Base-by-base conservation (phyloP, 2,888 invertebrate genomes). In the Eupithecia vulgata region DNA sequence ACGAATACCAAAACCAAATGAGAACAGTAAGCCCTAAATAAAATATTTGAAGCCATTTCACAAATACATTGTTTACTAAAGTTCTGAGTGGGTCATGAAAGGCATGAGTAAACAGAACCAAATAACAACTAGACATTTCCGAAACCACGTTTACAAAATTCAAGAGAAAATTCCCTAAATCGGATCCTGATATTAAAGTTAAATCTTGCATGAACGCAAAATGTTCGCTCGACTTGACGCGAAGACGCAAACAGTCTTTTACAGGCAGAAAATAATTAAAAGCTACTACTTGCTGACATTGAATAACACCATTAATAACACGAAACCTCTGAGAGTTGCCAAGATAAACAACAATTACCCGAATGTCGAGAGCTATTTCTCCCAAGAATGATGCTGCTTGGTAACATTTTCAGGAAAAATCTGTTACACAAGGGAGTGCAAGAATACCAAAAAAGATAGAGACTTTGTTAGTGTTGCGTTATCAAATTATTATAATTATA, bases 271-370 rank as follows among this genome's bases (percentile, higher is more conserved):
- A 90, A 91, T 92, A 92, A 92, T 93, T 91, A 91, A 91, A 91
- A 89, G 87, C 87, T 89, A 88, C 86, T 86, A 86, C 83, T 89
- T 80, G 84, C 84, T 86, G 89, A 89, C 89, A 87, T 88, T 88
- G 89, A 88, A 91, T 88, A 91, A 91, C 87, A 90, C 87, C 91
- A 91, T 93, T 92, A 91, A 92, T 92, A 90, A 91, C 86, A 85
- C 83, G 88, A 86, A 89, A 85, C 88, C 88, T 85, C 89, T 84
- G 87, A 90, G 90, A 90, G 85, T 89, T 88, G 84, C 83, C 84
- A 84, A 91, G 89, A 91, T 91, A 91, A 92, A 91, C 87, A 91
- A 90, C 88, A 89, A 88, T 91, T 90, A 90, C 87, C 82, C 82
- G 84, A 89, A 86, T 88, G 88, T 85, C 80, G 82, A 78, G 81